Base-by-base conservation (phyloP, 1,140 invertebrate genomes). In the Listronotus oregonensis region DNA sequence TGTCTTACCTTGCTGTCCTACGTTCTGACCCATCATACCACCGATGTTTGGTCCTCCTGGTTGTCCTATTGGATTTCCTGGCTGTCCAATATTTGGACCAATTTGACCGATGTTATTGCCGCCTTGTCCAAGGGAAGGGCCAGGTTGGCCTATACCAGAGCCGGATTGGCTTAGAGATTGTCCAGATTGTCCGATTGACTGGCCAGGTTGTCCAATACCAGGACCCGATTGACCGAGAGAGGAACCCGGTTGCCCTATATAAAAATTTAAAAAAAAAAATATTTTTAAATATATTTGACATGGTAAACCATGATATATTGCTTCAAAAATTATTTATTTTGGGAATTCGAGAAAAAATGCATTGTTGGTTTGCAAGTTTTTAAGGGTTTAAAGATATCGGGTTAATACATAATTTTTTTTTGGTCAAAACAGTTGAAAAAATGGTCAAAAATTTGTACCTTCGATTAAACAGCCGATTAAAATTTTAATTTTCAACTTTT, bases 1-100 rank as follows among this genome's bases (percentile, higher is more conserved):
- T 15, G 18, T 27, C 0, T 50, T 60, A 56, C 67, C 62, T 47
- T 27, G 50, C 43, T 66, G 64, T 17, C 64, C 64, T 14, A 76
- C 72, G 59, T 71, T 76, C 57, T 76, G 75, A 7, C 71, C 71
- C 43, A 74, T 70, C 37, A 74, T 71, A 34, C 55, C 60, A 31
- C 61, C 66, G 43, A 68, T 70, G 32, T 18, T 54, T 0, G 62
- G 64, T 34, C 39, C 43, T 18, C 58, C 37, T 6, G 51, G 51
- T 27, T 54, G 51, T n/a, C 51, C 51, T 6, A 54, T 54, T n/a
- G 50, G 54, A 42, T 56, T 54, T 12, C 64, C 64, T 6, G 56
- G 63, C 62, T 73, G 72, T 7, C 59, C 68, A n/a, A 64, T 64
- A 39, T 55, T 64, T 3, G 42, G 42, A 3, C 51, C 51, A 12